Conservation (phyloP, 2,888 invertebrate species). For the Parascotia fuliginaria region DNA sequence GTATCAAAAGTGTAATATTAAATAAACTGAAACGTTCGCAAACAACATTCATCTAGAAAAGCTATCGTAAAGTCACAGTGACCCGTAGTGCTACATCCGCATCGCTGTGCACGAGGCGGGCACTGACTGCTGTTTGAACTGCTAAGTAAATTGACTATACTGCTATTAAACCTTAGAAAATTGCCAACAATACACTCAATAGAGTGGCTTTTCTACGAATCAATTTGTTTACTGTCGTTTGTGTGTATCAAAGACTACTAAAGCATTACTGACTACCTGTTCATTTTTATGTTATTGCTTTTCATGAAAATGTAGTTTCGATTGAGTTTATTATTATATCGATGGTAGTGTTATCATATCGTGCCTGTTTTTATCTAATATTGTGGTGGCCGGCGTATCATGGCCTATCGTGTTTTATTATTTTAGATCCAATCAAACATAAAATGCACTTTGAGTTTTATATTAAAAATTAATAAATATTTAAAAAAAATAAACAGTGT, state of each 20-base stretch:
- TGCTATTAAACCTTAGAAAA: conserved; percentile 60
- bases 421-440: too few species aligned
- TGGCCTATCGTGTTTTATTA: too few species aligned
- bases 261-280: background rate
- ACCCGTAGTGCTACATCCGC: conserved; percentile 1
- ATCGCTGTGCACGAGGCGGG: conserved; percentile 2
- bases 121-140: conserved; percentile 52
- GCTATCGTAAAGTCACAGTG: background rate
- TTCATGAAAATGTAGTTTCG: background rate
- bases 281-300: background rate
- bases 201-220: conserved; percentile 44
- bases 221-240: conserved; percentile 22
- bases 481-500: too few species aligned
- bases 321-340: too few species aligned
- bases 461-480: too few species aligned
- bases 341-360: too few species aligned
- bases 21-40: too few species aligned
- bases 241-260: background rate
- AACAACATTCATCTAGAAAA: background rate
- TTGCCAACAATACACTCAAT: conserved; percentile 47
- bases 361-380: too few species aligned
- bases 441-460: too few species aligned
- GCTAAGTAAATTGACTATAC: conserved; percentile 56
- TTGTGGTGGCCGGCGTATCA: too few species aligned
- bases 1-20: too few species aligned